Conservation (phyloP, 2,113 vertebrate species). For the Sylvilagus bachmani region DNA sequence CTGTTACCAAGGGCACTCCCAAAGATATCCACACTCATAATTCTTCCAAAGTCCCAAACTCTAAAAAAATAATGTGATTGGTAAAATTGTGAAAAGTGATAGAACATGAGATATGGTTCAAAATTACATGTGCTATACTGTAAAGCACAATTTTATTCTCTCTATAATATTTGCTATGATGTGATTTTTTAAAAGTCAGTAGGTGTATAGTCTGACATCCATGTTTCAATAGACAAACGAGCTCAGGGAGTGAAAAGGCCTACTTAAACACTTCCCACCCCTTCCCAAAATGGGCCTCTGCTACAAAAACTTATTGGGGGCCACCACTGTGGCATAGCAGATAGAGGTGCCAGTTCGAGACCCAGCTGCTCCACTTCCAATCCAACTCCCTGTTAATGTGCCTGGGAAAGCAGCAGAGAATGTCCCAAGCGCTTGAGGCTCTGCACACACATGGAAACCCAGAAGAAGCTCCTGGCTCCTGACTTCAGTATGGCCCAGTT, state of each 20-base stretch:
- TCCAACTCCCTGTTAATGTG: too few species aligned
- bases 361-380: too few species aligned
- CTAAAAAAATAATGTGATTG: background rate
- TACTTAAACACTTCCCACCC: background rate
- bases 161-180: constrained; percentile 22
- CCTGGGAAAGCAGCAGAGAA: too few species aligned
- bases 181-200: background rate
- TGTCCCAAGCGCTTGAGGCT: too few species aligned
- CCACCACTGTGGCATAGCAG: too few species aligned
- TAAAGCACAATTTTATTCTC: background rate
- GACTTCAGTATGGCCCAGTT: too few species aligned
- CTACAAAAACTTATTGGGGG: background rate
- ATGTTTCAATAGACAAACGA: background rate
- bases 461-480: too few species aligned
- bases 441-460: too few species aligned
- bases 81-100: background rate
- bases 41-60: background rate
- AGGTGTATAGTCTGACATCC: background rate
- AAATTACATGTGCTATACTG: background rate
- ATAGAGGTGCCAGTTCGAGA: too few species aligned
- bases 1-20: background rate
- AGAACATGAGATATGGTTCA: background rate
- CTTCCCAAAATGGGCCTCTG: background rate
- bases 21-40: background rate
- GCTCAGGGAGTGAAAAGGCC: background rate